phyloP scores from a whole-genome alignment of 1,140 invertebrate genomes.

The Galleria mellonella region DNA sequence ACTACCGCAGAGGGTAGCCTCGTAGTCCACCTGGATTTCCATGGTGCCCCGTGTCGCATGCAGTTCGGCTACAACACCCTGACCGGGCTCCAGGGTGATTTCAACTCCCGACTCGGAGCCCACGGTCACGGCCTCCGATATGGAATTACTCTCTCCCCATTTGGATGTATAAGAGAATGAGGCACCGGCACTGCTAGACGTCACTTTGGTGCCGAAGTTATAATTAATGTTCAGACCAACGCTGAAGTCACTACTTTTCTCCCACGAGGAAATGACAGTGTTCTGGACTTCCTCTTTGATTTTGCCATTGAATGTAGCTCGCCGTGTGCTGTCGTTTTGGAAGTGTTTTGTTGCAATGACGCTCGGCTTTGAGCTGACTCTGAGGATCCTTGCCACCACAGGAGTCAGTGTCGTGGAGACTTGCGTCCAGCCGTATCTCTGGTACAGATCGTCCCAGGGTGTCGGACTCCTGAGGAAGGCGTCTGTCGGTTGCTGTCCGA shows the following conservation, averaged over 20 bases:
- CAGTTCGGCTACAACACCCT: constrained; percentile 4
- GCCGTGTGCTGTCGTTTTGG: constrained; percentile 5
- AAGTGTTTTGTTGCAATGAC: constrained; percentile 3
- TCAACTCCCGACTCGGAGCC: background rate
- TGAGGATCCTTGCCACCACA: background rate
- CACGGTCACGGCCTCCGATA: constrained; percentile 4
- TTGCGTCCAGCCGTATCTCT: constrained; percentile 2
- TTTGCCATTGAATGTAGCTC: background rate
- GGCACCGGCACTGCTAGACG: constrained; percentile 3
- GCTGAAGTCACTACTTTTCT: background rate
- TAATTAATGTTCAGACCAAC: constrained; percentile 2
- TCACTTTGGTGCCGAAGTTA: background rate
- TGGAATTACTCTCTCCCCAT: background rate
- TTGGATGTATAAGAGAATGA: constrained; percentile 1
- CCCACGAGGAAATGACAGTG: constrained; percentile 6
- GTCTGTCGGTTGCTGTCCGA: background rate
- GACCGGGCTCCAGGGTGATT: constrained; percentile 3
- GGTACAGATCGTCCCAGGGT: constrained; percentile 10
- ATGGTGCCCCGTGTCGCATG: constrained; percentile 6
- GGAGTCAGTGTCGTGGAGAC: constrained; percentile 2
- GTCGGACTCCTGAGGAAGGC: constrained; percentile 9
- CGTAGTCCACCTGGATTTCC: constrained; percentile 5
- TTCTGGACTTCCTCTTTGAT: constrained; percentile 4
- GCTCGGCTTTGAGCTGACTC: background rate
- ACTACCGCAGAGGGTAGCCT: too few species aligned